Base-by-base conservation (phyloP, 2,113 vertebrate genomes). In the Cariama cristata region DNA sequence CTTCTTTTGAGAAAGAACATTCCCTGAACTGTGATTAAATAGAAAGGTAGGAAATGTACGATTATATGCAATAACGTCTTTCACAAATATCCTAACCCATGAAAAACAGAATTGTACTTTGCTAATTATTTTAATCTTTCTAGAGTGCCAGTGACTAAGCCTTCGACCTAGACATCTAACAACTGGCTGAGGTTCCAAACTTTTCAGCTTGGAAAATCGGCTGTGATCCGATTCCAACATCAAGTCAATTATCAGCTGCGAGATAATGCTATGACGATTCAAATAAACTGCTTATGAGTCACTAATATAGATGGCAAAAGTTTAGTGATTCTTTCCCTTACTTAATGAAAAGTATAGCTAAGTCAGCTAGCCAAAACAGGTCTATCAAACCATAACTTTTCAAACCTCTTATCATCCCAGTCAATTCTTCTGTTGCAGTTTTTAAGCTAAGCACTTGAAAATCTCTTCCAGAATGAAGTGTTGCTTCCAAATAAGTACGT, bases 401-500 rank as follows among this genome's bases (percentile, higher is more conserved):
- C 68, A 93, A 82, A 96, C 47, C 62, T 95, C 79, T 93, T 80
- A 96, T 83, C 86, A 24, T 19, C 58, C 55, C 59, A 93, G 77
- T 68, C 83, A 62, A 50, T 75, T 89, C 92, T 95, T 93, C 77
- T 63, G 45, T 40, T 68, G 84, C 83, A 77, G 68, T 97, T 97
- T 98, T 96, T 55, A 96, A 98, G 88, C 93, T 96, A 95, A 97
- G 96, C 75, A 92, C 94, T 96, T 14, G 49, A 66, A 97, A 98
- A 96, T 96, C 95, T 95, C 94, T 88, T 86, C 67, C 77, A 91
- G 97, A 96, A 97, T 45, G 38, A 93, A 97, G 92, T 67, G 71
- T 79, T 94, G 92, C 95, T 94, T 96, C 87, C 88, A 93, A 96
- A 79, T 95, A 97, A 96, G 86, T 94, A 91, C 40, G 77, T 79